Percentiles rank a stretch among this genome's conserved stretches.
Conservation (phyloP, 2,888 invertebrate genomes). For the Rhamnusium bicolor region DNA sequence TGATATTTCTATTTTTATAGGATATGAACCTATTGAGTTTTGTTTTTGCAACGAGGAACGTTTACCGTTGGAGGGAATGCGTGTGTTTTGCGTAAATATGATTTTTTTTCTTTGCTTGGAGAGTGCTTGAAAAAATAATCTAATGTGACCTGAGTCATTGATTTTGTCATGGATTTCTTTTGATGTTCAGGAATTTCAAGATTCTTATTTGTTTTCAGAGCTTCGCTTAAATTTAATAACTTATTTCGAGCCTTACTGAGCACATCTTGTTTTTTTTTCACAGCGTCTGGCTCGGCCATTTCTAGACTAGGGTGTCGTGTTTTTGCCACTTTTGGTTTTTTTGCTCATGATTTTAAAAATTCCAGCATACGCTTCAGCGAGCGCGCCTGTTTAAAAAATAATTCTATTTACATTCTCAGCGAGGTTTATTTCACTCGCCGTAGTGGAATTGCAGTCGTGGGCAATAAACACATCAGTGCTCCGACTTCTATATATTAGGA, state of each 20-base stretch:
- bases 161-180: constrained; percentile 66
- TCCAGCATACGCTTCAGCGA: neutral
- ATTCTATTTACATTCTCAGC: constrained; percentile 28
- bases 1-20: constrained; percentile 64
- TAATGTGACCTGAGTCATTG: constrained; percentile 70
- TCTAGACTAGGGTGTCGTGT: constrained; percentile 69
- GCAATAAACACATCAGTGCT: constrained; percentile 29
- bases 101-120: constrained; percentile 67
- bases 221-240: constrained; percentile 66
- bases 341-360: constrained; percentile 51
- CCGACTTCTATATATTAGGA: constrained; percentile 17
- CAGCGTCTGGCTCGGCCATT: constrained; percentile 3
- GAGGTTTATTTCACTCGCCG: constrained; percentile 7
- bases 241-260: constrained; percentile 66
- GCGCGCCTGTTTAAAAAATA: constrained; percentile 5
- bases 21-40: constrained; percentile 67
- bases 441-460: constrained; percentile 9
- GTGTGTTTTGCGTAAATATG: constrained; percentile 58
- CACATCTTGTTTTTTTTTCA: constrained; percentile 69
- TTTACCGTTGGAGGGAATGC: constrained; percentile 37
- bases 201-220: constrained; percentile 70
- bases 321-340: constrained; percentile 68
- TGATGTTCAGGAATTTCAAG: constrained; percentile 54
- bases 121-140: constrained; percentile 71
- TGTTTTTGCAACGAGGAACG: constrained; percentile 64